phyloP scores from a whole-genome alignment of 1,140 invertebrate genomes.

The Trachymyrmex septentrionalis region DNA sequence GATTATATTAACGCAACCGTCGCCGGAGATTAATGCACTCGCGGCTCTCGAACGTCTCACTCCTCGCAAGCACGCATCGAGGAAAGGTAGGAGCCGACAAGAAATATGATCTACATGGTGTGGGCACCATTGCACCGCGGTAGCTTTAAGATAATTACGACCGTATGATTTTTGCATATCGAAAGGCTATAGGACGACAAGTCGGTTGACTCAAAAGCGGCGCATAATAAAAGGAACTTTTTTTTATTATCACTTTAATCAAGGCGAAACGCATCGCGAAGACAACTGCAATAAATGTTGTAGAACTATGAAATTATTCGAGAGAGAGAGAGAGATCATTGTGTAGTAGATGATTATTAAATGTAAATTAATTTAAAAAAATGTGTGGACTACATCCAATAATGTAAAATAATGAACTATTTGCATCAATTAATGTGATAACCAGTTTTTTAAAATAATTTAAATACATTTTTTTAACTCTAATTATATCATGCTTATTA shows the following conservation, averaged over 20 bases:
- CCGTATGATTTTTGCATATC: constrained; percentile 74
- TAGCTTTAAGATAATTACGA: constrained; percentile 76
- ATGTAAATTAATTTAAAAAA: not conserved
- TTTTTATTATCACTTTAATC: constrained; percentile 58
- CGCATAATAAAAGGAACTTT: constrained; percentile 54
- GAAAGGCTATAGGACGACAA: constrained; percentile 61
- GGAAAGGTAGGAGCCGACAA: constrained; percentile 75
- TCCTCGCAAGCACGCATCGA: constrained; percentile 60
- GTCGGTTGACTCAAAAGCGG: constrained; percentile 20
- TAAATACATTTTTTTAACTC: not conserved
- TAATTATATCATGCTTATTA: not conserved
- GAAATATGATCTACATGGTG: constrained; percentile 78
- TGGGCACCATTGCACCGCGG: constrained; percentile 67
- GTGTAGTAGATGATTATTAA: not conserved
- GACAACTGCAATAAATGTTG: constrained; percentile 22
- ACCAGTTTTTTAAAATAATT: not conserved
- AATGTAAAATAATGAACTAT: not conserved
- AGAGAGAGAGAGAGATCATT: not conserved
- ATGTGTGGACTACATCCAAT: not conserved
- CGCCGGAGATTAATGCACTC: constrained; percentile 81
- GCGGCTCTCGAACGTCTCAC: constrained; percentile 72
- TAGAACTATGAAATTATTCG: not conserved
- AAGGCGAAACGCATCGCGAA: constrained; percentile 46
- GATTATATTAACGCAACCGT: constrained; percentile 82
- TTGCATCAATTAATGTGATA: not conserved